Evolutionary conservation across 2,113 vertebrate genomes (phyloP).

Genomic region (Mirza zaza): DNA sequence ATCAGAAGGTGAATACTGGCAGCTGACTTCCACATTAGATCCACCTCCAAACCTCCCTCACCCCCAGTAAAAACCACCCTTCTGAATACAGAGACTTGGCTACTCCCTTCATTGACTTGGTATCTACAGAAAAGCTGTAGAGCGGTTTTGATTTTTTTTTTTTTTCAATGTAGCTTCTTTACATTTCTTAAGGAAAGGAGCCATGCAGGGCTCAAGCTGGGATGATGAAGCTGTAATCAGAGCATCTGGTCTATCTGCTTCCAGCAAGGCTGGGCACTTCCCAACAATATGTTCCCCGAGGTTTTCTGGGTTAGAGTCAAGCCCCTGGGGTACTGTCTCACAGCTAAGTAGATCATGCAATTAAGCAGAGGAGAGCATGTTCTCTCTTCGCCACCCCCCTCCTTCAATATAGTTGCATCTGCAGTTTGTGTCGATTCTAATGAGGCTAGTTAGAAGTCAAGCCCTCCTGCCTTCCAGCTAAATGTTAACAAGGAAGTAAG

Average conservation of each 20-base stretch:
- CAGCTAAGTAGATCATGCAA: background rate
- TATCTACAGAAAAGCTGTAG: background rate
- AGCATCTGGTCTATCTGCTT: background rate
- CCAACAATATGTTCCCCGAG: background rate
- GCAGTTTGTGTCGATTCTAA: background rate
- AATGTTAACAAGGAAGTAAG: slow-evolving; percentile 14
- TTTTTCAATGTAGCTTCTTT: background rate
- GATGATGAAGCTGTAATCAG: background rate
- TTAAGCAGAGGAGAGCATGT: background rate
- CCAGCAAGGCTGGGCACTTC: background rate
- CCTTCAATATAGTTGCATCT: background rate
- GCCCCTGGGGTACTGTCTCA: background rate
- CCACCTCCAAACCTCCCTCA: rapidly evolving
- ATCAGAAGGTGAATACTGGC: background rate
- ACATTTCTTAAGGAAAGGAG: background rate
- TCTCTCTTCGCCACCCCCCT: too few species aligned
- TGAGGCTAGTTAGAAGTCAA: background rate
- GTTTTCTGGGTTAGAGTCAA: slow-evolving; percentile 39
- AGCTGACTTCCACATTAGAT: background rate
- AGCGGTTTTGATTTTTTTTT: background rate
- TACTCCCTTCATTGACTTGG: background rate
- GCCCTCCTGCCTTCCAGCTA: background rate
- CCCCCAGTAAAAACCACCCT: background rate
- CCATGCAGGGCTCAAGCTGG: background rate
- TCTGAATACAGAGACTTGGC: background rate